Evolutionary conservation across 2,797 vertebrate species (phyloP).

Genomic region (Leucoraja ocellata): DNA sequence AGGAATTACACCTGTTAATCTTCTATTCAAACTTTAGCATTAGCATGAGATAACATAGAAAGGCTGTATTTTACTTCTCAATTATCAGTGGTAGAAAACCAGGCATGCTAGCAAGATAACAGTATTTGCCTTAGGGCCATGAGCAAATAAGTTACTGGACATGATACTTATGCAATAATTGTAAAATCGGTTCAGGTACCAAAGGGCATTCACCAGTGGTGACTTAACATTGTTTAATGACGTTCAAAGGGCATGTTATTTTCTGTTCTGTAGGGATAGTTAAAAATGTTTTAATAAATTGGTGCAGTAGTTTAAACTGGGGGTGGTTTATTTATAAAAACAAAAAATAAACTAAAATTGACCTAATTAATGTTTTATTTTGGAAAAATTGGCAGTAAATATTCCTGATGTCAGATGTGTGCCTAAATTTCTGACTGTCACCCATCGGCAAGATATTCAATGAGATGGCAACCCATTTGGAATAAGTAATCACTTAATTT

Average conservation of each 20-base stretch:
- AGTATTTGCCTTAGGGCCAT: not conserved
- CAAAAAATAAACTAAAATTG: not conserved
- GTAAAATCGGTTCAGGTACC: not conserved
- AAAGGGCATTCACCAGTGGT: not conserved
- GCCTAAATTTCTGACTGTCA: not conserved
- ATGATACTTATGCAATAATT: not conserved
- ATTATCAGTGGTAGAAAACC: not conserved
- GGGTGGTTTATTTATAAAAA: not conserved
- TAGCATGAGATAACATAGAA: not conserved
- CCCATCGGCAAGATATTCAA: not conserved
- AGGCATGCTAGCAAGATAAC: not conserved
- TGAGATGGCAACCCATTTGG: not conserved
- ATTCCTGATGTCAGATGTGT: not conserved
- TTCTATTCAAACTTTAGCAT: not conserved
- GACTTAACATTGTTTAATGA: not conserved
- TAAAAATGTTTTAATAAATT: not conserved
- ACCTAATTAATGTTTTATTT: not conserved
- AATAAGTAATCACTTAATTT: not conserved
- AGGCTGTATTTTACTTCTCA: not conserved
- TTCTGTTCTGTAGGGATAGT: not conserved
- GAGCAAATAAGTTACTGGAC: not conserved
- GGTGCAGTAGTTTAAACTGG: not conserved
- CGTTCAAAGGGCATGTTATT: not conserved
- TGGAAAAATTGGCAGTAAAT: too few relatives aligned
- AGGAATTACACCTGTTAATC: not conserved